These are phyloP conservation scores for Pygoscelis adeliae DNA, from an alignment of 2,113 vertebrate genomes.

Conservation along the genomic window DNA sequence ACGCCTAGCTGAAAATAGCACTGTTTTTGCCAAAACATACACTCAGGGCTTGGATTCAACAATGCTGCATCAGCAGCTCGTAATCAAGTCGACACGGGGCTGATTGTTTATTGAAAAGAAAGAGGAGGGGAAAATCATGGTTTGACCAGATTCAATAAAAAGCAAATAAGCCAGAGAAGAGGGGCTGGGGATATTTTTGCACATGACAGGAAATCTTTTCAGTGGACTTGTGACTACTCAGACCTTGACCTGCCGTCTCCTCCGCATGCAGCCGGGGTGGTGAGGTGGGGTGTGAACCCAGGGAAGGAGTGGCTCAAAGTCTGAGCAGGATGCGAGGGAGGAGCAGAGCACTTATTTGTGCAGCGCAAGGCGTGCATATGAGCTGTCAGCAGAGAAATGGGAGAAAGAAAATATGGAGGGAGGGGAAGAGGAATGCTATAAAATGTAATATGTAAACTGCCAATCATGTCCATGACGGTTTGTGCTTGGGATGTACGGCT, in stretches of 20 bases:
- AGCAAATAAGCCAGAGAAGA: background rate
- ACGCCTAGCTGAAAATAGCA: background rate
- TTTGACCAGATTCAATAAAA: conserved; percentile 17
- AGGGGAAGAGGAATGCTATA: conserved; percentile 20
- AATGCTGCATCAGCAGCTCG: conserved; percentile 42
- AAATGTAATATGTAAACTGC: conserved; percentile 37
- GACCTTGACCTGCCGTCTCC: background rate
- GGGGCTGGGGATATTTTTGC: background rate
- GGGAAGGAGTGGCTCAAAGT: background rate
- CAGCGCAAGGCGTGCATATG: background rate
- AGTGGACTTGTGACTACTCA: background rate
- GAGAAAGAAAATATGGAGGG: background rate
- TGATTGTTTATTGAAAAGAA: conserved; percentile 41
- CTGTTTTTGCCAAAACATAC: conserved; percentile 54
- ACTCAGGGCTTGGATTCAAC: conserved; percentile 38
- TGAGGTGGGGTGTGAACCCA: background rate
- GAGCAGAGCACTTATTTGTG: conserved; percentile 8
- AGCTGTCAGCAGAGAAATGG: conserved; percentile 23
- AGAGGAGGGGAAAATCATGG: background rate
- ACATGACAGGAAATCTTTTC: background rate
- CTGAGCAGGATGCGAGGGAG: conserved; percentile 4
- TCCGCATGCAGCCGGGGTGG: background rate
- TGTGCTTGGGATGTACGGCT: background rate
- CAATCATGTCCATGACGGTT: background rate
- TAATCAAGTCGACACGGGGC: conserved; percentile 38